Percentiles rank a stretch among this genome's conserved stretches.
These are phyloP conservation scores for Galeruca laticollis DNA, from an alignment of 2,888 invertebrate species.

Conservation along the genomic window DNA sequence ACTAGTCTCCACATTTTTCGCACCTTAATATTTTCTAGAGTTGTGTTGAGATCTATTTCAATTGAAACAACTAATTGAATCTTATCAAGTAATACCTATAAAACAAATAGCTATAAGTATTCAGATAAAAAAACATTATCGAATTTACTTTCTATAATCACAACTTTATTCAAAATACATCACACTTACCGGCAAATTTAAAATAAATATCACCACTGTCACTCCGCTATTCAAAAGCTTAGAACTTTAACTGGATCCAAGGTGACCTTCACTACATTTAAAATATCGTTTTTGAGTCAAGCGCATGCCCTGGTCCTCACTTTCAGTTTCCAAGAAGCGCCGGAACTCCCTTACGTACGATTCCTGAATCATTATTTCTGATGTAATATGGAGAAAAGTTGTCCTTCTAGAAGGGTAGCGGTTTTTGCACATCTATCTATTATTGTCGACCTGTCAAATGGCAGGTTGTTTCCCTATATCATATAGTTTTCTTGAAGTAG, in stretches of 20 bases:
- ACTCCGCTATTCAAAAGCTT: not conserved
- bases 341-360: not conserved
- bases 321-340: constrained; percentile 23
- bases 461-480: not conserved
- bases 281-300: constrained; percentile 29
- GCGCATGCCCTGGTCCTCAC: constrained; percentile 40
- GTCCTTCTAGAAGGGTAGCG: not conserved
- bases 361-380: not conserved
- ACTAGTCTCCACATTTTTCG: not conserved
- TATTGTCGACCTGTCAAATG: not conserved
- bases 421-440: not conserved
- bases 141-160: not conserved
- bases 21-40: not conserved
- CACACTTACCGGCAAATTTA: constrained; percentile 8
- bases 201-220: not conserved
- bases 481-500: not conserved
- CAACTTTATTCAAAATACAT: not conserved
- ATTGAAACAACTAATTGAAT: too few species aligned
- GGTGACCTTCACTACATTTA: constrained; percentile 45
- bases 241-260: constrained; percentile 39
- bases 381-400: not conserved
- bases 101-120: too few species aligned
- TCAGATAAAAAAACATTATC: not conserved
- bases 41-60: too few species aligned
- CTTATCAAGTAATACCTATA: too few species aligned